A percentile compares a stretch with the other conserved stretches of the same genome.
Evolutionary conservation across 2,888 invertebrate species (phyloP).

Genomic region (Podabrus alpinus): DNA sequence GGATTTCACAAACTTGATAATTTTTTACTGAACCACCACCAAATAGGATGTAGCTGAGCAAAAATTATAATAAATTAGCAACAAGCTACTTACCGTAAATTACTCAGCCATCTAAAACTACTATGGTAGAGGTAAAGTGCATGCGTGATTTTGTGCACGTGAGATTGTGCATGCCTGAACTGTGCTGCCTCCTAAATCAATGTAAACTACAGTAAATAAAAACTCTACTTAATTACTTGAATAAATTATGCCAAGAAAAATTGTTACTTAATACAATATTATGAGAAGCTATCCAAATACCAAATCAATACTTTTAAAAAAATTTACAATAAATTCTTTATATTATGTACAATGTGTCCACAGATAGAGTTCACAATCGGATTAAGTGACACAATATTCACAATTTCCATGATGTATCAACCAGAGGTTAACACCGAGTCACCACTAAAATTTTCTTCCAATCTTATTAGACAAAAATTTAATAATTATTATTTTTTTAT

Average conservation of each 20-base stretch:
- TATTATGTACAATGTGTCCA: neutral
- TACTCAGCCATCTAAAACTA: constrained; percentile 55
- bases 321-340: neutral
- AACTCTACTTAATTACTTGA: constrained; percentile 39
- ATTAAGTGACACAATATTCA: neutral
- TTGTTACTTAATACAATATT: neutral
- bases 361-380: neutral
- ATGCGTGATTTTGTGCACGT: constrained; percentile 55
- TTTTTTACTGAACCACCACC: constrained; percentile 25
- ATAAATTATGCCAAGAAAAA: constrained; percentile 9
- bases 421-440: too few species aligned
- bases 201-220: constrained; percentile 54
- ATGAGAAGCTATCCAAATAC: neutral
- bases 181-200: constrained; percentile 55
- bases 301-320: neutral
- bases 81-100: constrained; percentile 53
- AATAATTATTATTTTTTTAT: too few species aligned
- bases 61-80: constrained; percentile 51
- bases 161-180: constrained; percentile 55
- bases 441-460: neutral
- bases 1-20: neutral
- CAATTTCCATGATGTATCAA: too few species aligned
- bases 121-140: constrained; percentile 55
- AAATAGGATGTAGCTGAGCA: constrained; percentile 40
- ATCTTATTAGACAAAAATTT: too few species aligned